Percentiles rank a stretch among this genome's conserved stretches.
phyloP scores from a whole-genome alignment of 2,797 vertebrate genomes.

The Schizopygopsis pylzovi region DNA sequence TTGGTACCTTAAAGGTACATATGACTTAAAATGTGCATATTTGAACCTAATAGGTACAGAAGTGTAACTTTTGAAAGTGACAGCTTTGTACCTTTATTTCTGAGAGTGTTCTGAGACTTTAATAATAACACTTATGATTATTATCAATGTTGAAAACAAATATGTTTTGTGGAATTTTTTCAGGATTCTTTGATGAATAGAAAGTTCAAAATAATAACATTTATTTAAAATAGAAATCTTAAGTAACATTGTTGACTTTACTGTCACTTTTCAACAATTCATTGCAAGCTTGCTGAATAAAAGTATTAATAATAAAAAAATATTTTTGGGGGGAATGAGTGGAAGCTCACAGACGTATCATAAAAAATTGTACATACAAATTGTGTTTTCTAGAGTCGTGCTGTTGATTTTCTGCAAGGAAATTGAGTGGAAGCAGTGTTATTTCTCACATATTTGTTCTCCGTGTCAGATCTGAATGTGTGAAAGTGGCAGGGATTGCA shows the following conservation, averaged over 20 bases:
- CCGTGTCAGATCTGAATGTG: constrained; percentile 9
- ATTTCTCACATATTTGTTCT: not conserved
- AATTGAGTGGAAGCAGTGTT: not conserved
- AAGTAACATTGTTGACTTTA: not conserved
- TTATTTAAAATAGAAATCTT: not conserved
- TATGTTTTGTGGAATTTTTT: no score
- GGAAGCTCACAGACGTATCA: not conserved
- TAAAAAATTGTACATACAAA: not conserved
- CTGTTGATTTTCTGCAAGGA: not conserved
- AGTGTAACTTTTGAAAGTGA: no score
- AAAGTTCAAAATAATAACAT: not conserved
- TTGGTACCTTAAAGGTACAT: no score
- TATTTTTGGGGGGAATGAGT: not conserved
- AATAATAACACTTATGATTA: no score
- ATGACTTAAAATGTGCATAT: no score
- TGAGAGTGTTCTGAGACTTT: not conserved
- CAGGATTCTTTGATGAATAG: not conserved
- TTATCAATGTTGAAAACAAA: not conserved
- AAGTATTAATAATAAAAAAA: not conserved
- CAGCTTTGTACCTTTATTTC: no score
- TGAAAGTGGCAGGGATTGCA: not conserved
- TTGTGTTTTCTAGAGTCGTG: not conserved
- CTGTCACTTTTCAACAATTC: not conserved
- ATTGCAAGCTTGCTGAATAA: not conserved
- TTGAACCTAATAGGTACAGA: no score